phyloP scores from a whole-genome alignment of 2,888 invertebrate genomes.

The Orthosia cruda region DNA sequence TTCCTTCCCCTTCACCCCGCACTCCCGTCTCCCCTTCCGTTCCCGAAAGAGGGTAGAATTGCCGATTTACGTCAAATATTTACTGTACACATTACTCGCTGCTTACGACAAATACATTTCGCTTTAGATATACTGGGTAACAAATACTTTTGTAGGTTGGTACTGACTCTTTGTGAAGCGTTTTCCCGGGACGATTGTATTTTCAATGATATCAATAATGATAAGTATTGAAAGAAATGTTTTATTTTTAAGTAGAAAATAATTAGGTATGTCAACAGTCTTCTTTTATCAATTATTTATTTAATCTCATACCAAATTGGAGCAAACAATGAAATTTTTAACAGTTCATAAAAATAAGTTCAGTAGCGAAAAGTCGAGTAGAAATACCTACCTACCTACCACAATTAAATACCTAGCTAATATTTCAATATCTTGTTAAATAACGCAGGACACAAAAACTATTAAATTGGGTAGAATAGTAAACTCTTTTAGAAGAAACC shows the following conservation, averaged over 20 bases:
- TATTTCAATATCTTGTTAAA: not conserved
- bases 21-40: conserved; percentile 27
- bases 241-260: not conserved
- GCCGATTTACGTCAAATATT: conserved; percentile 73
- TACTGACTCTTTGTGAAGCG: conserved; percentile 12
- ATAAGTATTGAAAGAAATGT: not conserved
- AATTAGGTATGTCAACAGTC: not conserved
- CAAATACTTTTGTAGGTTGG: conserved; percentile 29
- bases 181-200: conserved; percentile 22
- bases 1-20: conserved; percentile 38
- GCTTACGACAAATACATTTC: conserved; percentile 72
- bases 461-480: no score
- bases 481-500: no score
- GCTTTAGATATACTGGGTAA: conserved; percentile 26
- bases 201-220: not conserved
- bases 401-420: not conserved
- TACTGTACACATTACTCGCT: conserved; percentile 71
- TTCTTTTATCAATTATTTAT: not conserved
- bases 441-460: no score
- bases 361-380: no score
- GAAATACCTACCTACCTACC: not conserved
- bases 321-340: not conserved
- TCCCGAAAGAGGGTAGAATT: conserved; percentile 43
- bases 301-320: no score
- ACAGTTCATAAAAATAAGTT: not conserved